Evolutionary conservation across 2,888 invertebrate genomes (phyloP).

Genomic region (Chaetogeoica ovagalla): DNA sequence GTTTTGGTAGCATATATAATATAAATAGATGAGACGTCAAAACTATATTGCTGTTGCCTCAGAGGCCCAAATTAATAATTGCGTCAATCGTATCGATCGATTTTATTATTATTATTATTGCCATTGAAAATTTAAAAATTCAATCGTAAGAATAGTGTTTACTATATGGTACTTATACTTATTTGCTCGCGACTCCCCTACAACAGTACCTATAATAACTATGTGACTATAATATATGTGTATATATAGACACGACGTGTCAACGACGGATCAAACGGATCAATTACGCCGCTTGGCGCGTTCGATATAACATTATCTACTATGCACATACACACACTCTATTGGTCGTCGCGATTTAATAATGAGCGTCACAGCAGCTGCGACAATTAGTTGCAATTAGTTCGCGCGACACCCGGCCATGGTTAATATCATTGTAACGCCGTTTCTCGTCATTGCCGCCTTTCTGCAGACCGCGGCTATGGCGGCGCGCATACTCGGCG

Average conservation of each 20-base stretch:
- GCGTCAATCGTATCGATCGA: too few species aligned
- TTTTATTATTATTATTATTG: neutral
- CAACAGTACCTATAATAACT: neutral
- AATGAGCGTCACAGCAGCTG: neutral
- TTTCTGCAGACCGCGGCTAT: neutral
- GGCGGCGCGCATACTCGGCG: slow-evolving; percentile 50
- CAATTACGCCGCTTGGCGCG: neutral
- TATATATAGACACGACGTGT: neutral
- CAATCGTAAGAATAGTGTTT: too few species aligned
- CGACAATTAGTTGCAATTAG: slow-evolving; percentile 5
- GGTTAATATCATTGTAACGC: neutral
- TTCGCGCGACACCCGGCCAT: neutral
- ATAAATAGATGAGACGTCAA: too few species aligned
- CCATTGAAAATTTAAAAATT: too few species aligned
- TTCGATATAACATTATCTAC: neutral
- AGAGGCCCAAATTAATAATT: too few species aligned
- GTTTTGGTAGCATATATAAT: too few species aligned
- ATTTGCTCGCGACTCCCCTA: neutral
- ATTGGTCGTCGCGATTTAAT: neutral
- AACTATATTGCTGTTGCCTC: too few species aligned
- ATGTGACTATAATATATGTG: neutral
- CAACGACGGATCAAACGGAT: neutral
- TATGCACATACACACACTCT: neutral
- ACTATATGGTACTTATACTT: too few species aligned
- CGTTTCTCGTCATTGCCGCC: neutral